Percentiles rank a stretch among this genome's conserved stretches.
phyloP scores from a whole-genome alignment of 1,140 invertebrate genomes.

The Bombyx mandarina region DNA sequence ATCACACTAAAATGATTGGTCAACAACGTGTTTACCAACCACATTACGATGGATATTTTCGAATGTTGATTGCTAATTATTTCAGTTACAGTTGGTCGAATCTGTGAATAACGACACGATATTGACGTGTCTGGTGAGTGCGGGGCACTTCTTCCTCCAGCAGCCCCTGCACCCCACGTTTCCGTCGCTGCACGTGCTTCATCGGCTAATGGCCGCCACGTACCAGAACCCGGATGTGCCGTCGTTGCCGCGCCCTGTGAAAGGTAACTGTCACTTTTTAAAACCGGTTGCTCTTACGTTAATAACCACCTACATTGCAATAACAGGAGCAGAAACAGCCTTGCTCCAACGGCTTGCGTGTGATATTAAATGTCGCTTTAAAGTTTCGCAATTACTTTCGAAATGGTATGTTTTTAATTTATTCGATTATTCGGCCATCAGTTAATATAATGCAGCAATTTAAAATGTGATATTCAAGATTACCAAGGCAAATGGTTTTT shows the following conservation, averaged over 20 bases:
- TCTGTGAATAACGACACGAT: conserved; percentile 94
- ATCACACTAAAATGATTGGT: neutral
- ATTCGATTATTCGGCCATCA: neutral
- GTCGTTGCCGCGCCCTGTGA: conserved; percentile 74
- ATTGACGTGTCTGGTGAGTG: conserved; percentile 86
- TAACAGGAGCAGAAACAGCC: no score
- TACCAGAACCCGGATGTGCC: conserved; percentile 78
- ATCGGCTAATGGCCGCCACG: conserved; percentile 79
- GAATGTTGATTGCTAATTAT: conserved; percentile 31
- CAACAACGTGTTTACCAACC: neutral
- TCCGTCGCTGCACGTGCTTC: conserved; percentile 82
- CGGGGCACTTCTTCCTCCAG: conserved; percentile 93
- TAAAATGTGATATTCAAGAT: neutral
- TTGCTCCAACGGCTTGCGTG: no score
- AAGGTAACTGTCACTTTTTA: conserved; percentile 49
- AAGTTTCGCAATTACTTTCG: no score
- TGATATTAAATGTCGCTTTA: no score
- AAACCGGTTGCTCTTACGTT: conserved; percentile 7
- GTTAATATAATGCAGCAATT: neutral
- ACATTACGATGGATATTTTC: neutral
- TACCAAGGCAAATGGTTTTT: neutral
- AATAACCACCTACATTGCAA: no score
- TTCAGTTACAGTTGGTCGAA: conserved; percentile 86
- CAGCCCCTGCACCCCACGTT: conserved; percentile 94
- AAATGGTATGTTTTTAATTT: no score